phyloP scores from a whole-genome alignment of 1,140 invertebrate species.

The Drosophila fuyamai region DNA sequence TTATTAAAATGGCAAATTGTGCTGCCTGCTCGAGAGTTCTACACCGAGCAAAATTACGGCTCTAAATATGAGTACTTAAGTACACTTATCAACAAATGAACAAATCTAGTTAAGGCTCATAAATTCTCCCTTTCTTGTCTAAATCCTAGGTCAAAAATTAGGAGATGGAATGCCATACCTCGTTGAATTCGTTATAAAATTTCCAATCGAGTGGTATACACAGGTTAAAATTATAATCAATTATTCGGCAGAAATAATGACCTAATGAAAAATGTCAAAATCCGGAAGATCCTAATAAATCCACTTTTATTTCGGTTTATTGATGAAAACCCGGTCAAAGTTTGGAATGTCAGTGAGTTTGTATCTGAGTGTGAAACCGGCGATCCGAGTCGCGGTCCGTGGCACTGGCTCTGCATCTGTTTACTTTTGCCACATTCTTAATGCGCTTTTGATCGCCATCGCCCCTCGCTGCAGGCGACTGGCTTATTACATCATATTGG shows the following conservation, averaged over 20 bases:
- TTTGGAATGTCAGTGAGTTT: too few species aligned
- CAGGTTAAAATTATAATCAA: too few species aligned
- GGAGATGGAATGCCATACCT: not conserved
- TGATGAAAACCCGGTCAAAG: too few species aligned
- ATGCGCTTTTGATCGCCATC: slow-evolving; percentile 59
- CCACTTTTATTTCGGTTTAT: too few species aligned
- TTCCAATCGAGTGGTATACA: not conserved
- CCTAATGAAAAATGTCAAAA: too few species aligned
- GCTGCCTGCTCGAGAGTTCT: slow-evolving; percentile 17
- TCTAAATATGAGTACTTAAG: too few species aligned
- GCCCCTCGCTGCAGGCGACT: slow-evolving; percentile 16
- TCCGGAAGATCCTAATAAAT: too few species aligned
- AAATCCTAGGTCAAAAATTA: too few species aligned
- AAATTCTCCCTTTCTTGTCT: too few species aligned
- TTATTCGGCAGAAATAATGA: too few species aligned
- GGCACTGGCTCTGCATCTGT: slow-evolving; percentile 12
- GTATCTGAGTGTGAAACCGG: slow-evolving; percentile 23
- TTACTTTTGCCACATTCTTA: slow-evolving; percentile 54
- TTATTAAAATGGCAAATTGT: slow-evolving; percentile 82
- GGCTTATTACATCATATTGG: slow-evolving; percentile 74
- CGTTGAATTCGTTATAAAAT: not conserved
- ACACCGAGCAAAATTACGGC: not conserved
- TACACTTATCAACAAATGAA: too few species aligned
- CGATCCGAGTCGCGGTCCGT: slow-evolving; percentile 4
- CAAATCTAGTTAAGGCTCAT: too few species aligned